These are phyloP conservation scores for Eristalis arbustorum DNA, from an alignment of 2,888 invertebrate genomes.

Conservation along the genomic window DNA sequence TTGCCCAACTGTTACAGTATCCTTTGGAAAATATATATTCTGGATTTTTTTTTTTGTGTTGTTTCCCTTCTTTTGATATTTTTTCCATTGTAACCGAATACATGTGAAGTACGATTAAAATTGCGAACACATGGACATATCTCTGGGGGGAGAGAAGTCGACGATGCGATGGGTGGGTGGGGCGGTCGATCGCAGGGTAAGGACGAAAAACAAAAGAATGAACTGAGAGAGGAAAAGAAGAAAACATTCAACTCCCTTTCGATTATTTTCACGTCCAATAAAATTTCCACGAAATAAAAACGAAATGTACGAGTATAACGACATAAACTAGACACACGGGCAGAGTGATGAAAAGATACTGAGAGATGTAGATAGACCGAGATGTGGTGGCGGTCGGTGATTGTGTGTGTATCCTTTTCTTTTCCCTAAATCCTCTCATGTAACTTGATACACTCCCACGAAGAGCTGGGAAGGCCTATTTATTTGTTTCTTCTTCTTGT, in stretches of 20 bases:
- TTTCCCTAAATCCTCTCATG: constrained; percentile 42
- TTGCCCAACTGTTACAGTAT: constrained; percentile 64
- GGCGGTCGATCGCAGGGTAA: background rate
- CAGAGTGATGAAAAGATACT: constrained; percentile 23
- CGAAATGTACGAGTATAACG: constrained; percentile 29
- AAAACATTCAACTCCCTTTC: constrained; percentile 53
- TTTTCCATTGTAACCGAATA: background rate
- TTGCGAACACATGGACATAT: constrained; percentile 61
- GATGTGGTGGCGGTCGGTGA: constrained; percentile 19
- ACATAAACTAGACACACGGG: constrained; percentile 48
- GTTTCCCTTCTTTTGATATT: background rate
- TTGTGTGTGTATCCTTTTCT: constrained; percentile 35
- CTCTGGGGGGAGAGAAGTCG: constrained; percentile 12
- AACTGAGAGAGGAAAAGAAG: background rate
- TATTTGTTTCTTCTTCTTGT: background rate
- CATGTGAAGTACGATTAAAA: constrained; percentile 49
- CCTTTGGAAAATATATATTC: constrained; percentile 37
- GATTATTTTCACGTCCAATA: constrained; percentile 68
- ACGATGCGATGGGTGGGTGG: background rate
- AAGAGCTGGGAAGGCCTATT: background rate
- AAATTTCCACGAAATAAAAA: constrained; percentile 64
- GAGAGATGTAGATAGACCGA: constrained; percentile 23
- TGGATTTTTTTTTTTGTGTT: background rate
- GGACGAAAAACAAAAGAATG: constrained; percentile 7
- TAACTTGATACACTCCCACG: constrained; percentile 40